phyloP scores from a whole-genome alignment of 2,113 vertebrate species.

The Plecotus auritus region DNA sequence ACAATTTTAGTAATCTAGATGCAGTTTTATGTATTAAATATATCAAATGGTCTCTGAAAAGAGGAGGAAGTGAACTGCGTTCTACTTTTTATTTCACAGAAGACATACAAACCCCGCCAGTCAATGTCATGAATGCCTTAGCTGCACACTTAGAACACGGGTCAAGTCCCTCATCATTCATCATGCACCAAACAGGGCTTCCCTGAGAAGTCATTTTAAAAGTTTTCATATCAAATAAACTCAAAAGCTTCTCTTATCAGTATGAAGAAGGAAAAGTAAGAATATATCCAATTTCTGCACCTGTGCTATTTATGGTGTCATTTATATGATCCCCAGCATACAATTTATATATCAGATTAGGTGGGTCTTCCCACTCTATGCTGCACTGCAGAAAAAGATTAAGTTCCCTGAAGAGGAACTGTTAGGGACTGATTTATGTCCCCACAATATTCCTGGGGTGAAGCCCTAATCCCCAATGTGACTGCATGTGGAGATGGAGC shows the following conservation, averaged over 20 bases:
- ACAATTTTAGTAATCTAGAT: slow-evolving; percentile 2
- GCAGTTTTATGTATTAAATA: slow-evolving; percentile 34
- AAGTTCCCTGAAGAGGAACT: neutral
- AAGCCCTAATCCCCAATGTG: neutral
- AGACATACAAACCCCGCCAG: slow-evolving; percentile 40
- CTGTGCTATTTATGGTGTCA: neutral
- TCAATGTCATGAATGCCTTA: neutral
- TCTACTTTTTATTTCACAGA: slow-evolving; percentile 1
- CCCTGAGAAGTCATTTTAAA: neutral
- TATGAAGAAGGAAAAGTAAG: neutral
- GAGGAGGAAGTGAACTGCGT: slow-evolving; percentile 11
- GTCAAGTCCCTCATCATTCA: slow-evolving; percentile 52
- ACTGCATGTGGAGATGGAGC: neutral
- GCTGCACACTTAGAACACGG: slow-evolving; percentile 2
- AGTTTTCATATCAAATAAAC: neutral
- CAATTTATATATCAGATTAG: neutral
- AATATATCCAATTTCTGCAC: neutral
- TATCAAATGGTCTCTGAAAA: slow-evolving; percentile 15
- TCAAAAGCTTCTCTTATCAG: neutral
- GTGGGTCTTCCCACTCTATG: neutral
- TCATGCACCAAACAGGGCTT: too few relatives aligned
- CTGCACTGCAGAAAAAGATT: neutral
- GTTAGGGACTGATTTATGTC: neutral
- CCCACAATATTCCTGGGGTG: neutral
- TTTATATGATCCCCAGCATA: neutral